Conservation (phyloP, 2,113 vertebrate genomes). For the Paedocypris sp. region DNA sequence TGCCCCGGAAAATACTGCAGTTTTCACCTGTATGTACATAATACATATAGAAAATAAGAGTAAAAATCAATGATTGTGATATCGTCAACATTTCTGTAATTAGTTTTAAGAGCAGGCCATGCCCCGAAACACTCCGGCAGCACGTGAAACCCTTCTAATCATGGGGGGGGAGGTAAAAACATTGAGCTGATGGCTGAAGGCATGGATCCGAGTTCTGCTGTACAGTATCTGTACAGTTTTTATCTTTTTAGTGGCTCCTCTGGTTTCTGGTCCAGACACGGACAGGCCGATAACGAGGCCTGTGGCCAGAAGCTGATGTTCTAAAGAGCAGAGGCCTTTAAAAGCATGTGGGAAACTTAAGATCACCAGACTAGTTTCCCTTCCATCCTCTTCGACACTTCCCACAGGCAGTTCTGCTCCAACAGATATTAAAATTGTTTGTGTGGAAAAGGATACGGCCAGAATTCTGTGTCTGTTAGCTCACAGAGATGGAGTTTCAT, state of each 20-base stretch:
- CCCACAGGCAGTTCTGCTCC: not conserved
- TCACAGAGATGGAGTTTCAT: not conserved
- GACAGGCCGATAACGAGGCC: not conserved
- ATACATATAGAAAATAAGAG: too few relatives aligned
- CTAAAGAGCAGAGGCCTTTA: not conserved
- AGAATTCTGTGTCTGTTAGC: not conserved
- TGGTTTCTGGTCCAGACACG: not conserved
- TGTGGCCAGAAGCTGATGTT: constrained; percentile 2
- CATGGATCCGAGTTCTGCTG: not conserved
- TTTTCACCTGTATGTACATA: too few relatives aligned
- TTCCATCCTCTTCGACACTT: constrained; percentile 18
- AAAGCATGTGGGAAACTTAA: constrained; percentile 15
- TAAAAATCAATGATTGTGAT: too few relatives aligned
- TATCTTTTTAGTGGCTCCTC: not conserved
- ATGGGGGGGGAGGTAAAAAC: not conserved
- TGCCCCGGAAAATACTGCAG: too few relatives aligned
- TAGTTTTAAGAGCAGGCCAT: not conserved
- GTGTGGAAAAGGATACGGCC: not conserved
- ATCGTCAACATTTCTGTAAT: not conserved
- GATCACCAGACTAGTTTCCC: not conserved
- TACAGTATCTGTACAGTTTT: not conserved
- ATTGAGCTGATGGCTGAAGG: not conserved
- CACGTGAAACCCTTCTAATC: not conserved
- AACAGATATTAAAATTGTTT: not conserved
- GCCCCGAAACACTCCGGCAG: not conserved